Evolutionary conservation across 1,140 invertebrate genomes (phyloP).

Genomic region (Micrasema minimum): DNA sequence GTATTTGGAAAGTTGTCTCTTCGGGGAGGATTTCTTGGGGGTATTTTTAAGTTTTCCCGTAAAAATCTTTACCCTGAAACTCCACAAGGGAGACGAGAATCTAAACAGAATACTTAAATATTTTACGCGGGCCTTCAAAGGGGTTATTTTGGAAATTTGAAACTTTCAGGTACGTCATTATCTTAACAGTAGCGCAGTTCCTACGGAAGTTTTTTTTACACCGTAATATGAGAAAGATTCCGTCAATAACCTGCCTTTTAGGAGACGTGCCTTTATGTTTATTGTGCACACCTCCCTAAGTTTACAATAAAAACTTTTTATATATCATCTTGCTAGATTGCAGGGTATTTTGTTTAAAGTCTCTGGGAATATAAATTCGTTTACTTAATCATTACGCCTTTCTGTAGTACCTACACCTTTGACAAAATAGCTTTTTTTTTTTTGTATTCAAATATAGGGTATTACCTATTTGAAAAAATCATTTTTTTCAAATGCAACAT

Average conservation of each 20-base stretch:
- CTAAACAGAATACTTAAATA: constrained; percentile 45
- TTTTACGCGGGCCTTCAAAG: constrained; percentile 38
- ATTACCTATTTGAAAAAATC: no score
- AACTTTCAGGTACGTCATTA: constrained; percentile 37
- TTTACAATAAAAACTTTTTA: constrained; percentile 15
- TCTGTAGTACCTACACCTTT: no score
- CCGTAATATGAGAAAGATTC: constrained; percentile 29
- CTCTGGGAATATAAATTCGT: no score
- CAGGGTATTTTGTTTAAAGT: background rate
- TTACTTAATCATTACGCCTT: no score
- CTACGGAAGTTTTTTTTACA: constrained; percentile 13
- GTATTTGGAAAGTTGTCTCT: constrained; percentile 18
- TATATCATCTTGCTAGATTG: background rate
- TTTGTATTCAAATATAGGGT: no score
- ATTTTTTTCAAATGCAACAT: no score
- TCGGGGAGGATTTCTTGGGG: constrained; percentile 10
- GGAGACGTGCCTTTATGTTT: constrained; percentile 11
- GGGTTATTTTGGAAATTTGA: constrained; percentile 36
- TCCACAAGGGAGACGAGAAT: constrained; percentile 10
- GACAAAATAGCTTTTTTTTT: no score
- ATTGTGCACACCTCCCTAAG: constrained; percentile 2
- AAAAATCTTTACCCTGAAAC: constrained; percentile 39
- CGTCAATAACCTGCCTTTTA: constrained; percentile 26
- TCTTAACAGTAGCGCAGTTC: constrained; percentile 33
- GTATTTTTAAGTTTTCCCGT: constrained; percentile 32